Percentiles rank a stretch among this genome's conserved stretches.
These are phyloP conservation scores for Amphipyra berbera DNA, from an alignment of 2,888 invertebrate genomes.

Conservation along the genomic window DNA sequence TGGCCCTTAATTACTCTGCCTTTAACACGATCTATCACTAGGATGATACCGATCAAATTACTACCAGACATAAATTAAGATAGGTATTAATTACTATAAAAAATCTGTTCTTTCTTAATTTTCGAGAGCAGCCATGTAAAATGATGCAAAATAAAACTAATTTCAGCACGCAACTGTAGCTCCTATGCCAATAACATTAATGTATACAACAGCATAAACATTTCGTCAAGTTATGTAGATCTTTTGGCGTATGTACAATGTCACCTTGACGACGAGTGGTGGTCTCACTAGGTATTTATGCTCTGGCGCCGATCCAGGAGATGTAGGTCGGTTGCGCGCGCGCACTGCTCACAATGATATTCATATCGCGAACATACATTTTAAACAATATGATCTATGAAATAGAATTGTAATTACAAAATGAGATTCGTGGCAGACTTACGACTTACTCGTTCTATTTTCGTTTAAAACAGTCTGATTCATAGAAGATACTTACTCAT, in stretches of 20 bases:
- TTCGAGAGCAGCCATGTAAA: conserved; percentile 24
- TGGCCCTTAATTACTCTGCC: conserved; percentile 17
- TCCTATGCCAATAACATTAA: conserved; percentile 33
- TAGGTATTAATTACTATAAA: conserved; percentile 31
- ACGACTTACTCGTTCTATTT: conserved; percentile 42
- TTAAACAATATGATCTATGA: conserved; percentile 58
- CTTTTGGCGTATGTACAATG: conserved; percentile 67
- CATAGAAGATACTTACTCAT: conserved; percentile 52
- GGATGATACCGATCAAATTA: conserved; percentile 39
- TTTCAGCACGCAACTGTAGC: conserved; percentile 26
- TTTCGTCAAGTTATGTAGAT: conserved; percentile 43
- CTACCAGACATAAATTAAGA: conserved; percentile 23
- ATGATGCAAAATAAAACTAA: background rate
- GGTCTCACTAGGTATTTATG: conserved; percentile 75
- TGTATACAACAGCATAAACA: conserved; percentile 41
- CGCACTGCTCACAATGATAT: conserved; percentile 56
- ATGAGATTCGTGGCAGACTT: conserved; percentile 31
- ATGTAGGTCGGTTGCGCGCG: conserved; percentile 76
- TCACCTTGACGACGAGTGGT: conserved; percentile 78
- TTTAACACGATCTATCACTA: conserved; percentile 8
- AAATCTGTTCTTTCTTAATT: conserved; percentile 33
- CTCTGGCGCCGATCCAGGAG: conserved; percentile 78
- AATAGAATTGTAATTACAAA: conserved; percentile 55
- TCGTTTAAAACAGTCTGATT: conserved; percentile 52
- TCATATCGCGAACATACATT: conserved; percentile 61